These are phyloP conservation scores for Cyprinus carpio DNA, from an alignment of 2,113 vertebrate genomes.

Conservation along the genomic window DNA sequence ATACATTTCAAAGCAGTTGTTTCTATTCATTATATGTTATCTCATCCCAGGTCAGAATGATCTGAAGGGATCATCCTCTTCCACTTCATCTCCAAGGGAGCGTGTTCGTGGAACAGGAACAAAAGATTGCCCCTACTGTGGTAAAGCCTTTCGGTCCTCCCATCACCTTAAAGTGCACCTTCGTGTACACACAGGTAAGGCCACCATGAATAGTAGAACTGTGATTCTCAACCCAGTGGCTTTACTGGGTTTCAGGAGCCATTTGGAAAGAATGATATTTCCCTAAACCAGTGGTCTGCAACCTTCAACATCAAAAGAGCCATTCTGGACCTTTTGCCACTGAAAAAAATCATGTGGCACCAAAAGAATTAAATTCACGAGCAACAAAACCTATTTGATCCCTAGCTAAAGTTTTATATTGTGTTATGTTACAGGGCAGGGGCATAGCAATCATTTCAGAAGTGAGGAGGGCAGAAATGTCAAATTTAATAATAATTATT, in stretches of 20 bases:
- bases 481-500: no score
- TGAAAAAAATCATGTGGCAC: no score
- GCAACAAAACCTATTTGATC: no score
- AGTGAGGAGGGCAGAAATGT: no score
- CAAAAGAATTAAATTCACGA: no score
- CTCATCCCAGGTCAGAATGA: constrained; percentile 78
- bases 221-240: background rate
- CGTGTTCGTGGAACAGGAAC: constrained; percentile 82
- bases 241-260: background rate
- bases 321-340: no score
- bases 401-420: no score
- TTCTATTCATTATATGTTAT: background rate
- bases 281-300: background rate
- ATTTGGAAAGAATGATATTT: background rate
- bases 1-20: background rate
- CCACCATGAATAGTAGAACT: background rate
- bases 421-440: no score
- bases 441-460: no score
- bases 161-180: constrained; percentile 94
- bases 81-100: constrained; percentile 73
- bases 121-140: constrained; percentile 92
- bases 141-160: constrained; percentile 91
- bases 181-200: constrained; percentile 90
- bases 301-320: no score
- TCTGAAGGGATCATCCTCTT: constrained; percentile 71